phyloP scores from a whole-genome alignment of 92 coral and sea anemone species.

The Blastomussa wellsi region DNA sequence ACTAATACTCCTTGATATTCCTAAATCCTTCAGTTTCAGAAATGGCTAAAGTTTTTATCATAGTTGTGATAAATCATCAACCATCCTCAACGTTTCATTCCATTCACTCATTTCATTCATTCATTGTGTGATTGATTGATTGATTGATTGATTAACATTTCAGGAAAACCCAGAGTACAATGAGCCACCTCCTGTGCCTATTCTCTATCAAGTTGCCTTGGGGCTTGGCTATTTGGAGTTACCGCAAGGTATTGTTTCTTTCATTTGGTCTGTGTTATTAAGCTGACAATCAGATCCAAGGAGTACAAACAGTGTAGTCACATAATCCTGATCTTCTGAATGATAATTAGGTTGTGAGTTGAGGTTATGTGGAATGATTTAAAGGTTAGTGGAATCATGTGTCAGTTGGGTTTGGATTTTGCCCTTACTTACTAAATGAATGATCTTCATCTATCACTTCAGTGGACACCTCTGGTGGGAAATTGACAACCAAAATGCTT shows the following conservation, averaged over 20 bases:
- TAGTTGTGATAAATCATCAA: too few species aligned
- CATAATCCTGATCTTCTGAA: not conserved
- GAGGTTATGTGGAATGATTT: not conserved
- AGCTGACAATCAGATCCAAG: not conserved
- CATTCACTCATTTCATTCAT: too few species aligned
- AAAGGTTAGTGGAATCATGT: not conserved
- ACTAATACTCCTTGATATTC: too few species aligned
- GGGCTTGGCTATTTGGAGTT: constrained; percentile 96
- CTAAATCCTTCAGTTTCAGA: too few species aligned
- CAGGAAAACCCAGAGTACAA: constrained; percentile 78
- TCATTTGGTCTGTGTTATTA: not conserved
- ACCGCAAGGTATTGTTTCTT: constrained; percentile 79
- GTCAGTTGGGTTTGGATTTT: not conserved
- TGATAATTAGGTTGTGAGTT: too few species aligned
- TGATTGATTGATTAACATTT: not conserved
- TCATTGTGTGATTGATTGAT: too few species aligned
- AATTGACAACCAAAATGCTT: constrained; percentile 69
- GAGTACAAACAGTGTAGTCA: not conserved
- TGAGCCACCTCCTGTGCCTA: constrained; percentile 64
- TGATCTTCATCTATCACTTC: not conserved
- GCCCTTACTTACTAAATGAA: not conserved
- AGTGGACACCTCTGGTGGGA: constrained; percentile 88
- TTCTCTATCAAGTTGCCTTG: constrained; percentile 92
- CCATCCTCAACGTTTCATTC: too few species aligned
- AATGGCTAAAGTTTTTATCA: too few species aligned